phyloP scores from a whole-genome alignment of 2,113 vertebrate species.

The Crypturellus undulatus region DNA sequence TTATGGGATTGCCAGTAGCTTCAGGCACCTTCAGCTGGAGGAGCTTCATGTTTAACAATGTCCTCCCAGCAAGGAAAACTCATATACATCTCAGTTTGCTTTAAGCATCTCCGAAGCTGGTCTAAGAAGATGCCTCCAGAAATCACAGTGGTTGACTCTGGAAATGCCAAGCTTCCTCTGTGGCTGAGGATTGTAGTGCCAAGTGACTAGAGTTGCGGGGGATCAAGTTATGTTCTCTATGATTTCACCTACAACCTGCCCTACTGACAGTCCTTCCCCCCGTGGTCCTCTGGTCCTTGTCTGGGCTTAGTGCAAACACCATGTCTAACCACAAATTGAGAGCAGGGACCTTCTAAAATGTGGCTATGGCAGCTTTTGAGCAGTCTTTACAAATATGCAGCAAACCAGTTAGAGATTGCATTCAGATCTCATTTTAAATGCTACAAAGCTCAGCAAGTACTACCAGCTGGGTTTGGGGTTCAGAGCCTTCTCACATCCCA shows the following conservation, averaged over 20 bases:
- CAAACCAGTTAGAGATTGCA: not conserved
- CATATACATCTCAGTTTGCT: not conserved
- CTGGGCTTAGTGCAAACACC: not conserved
- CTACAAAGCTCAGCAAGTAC: not conserved
- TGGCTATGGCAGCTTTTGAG: not conserved
- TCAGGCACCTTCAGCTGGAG: not conserved
- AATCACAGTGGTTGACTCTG: not conserved
- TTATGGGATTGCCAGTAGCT: not conserved
- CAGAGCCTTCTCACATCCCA: not conserved
- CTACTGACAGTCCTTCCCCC: not conserved
- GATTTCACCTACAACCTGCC: not conserved
- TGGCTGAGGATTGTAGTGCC: not conserved
- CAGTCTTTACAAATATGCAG: not conserved
- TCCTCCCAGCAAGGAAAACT: not conserved
- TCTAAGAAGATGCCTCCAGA: not conserved
- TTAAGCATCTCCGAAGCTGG: not conserved
- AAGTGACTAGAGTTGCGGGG: not conserved
- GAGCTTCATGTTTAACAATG: not conserved
- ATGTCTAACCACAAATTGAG: not conserved
- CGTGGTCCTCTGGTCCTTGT: not conserved
- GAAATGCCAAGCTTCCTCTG: rapidly evolving
- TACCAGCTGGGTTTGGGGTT: not conserved
- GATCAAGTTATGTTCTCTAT: not conserved
- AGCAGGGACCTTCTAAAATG: not conserved
- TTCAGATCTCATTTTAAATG: not conserved